phyloP scores from a whole-genome alignment of 1,140 invertebrate species.

The Calephelis virginiensis region DNA sequence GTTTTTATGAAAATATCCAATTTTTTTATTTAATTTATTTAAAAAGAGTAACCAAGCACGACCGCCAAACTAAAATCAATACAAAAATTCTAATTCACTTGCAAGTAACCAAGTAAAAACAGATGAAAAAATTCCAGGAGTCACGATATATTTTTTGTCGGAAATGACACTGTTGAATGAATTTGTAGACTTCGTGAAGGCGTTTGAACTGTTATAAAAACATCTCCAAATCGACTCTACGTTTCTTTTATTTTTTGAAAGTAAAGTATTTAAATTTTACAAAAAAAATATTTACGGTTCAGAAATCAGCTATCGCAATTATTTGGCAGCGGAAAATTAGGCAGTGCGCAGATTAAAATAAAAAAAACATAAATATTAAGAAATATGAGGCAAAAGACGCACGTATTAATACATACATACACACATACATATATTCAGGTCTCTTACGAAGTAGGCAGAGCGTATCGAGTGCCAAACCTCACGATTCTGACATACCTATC shows the following conservation, averaged over 20 bases:
- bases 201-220: slow-evolving; percentile 44
- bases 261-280: slow-evolving; percentile 23
- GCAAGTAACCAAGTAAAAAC: slow-evolving; percentile 25
- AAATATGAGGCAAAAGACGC: no score
- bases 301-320: slow-evolving; percentile 4
- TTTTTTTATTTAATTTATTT: background rate
- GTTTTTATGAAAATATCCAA: no score
- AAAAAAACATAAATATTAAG: no score
- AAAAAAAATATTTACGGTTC: slow-evolving; percentile 16
- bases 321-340: background rate
- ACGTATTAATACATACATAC: no score
- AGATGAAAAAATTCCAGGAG: slow-evolving; percentile 32
- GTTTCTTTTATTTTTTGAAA: slow-evolving; percentile 27
- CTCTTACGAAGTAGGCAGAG: no score
- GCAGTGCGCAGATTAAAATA: no score
- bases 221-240: slow-evolving; percentile 29
- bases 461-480: no score
- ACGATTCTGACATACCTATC: no score
- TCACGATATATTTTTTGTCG: slow-evolving; percentile 51
- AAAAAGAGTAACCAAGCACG: background rate
- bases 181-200: slow-evolving; percentile 38
- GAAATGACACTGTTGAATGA: slow-evolving; percentile 39
- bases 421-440: no score
- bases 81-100: slow-evolving; percentile 10
- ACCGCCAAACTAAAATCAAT: background rate